A percentile compares a stretch with the other conserved stretches of the same genome.
Conservation (phyloP, 2,888 invertebrate genomes). For the Tinea trinotella region DNA sequence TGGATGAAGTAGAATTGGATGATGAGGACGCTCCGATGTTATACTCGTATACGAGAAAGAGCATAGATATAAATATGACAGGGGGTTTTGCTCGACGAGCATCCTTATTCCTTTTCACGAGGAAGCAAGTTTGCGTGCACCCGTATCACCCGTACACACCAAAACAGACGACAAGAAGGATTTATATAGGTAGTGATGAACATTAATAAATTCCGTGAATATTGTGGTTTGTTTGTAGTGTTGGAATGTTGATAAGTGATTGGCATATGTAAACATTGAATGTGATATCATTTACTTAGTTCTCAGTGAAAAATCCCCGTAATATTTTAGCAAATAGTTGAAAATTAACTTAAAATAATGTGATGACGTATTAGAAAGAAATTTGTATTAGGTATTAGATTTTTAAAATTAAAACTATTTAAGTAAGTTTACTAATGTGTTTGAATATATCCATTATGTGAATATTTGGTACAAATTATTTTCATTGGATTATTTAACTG, state of each 20-base stretch:
- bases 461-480: too few species aligned
- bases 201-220: not conserved
- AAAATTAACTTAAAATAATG: not conserved
- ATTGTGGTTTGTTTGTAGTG: not conserved
- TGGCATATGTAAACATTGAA: not conserved
- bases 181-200: slow-evolving; percentile 32
- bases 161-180: slow-evolving; percentile 53
- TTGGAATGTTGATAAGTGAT: not conserved
- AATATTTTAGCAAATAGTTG: not conserved
- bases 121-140: slow-evolving; percentile 51
- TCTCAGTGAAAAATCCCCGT: not conserved
- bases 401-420: not conserved
- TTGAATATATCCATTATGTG: too few species aligned
- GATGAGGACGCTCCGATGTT: slow-evolving; percentile 30
- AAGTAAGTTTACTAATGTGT: too few species aligned
- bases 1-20: slow-evolving; percentile 24
- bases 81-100: slow-evolving; percentile 53
- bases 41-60: slow-evolving; percentile 48
- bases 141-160: slow-evolving; percentile 64
- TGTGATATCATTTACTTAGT: not conserved
- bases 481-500: too few species aligned
- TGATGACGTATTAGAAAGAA: not conserved
- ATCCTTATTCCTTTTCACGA: slow-evolving; percentile 57
- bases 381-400: not conserved
- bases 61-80: slow-evolving; percentile 58